Percentiles rank a stretch among this genome's conserved stretches.
These are phyloP conservation scores for Dasysyrphus albostriatus DNA, from an alignment of 2,888 invertebrate genomes.

Conservation along the genomic window DNA sequence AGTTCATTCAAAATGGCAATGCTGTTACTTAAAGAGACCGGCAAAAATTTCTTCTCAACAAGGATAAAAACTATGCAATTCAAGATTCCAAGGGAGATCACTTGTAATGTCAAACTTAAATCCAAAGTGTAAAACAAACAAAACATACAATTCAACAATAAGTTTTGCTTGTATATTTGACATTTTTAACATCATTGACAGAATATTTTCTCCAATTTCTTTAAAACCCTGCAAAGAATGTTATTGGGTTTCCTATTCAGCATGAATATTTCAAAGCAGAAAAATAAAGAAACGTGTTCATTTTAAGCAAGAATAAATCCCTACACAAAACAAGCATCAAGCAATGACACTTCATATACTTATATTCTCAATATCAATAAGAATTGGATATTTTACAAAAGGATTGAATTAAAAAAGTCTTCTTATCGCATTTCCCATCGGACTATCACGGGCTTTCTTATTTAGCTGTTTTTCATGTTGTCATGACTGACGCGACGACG, in stretches of 20 bases:
- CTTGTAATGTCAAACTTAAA: neutral
- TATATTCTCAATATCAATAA: slow-evolving; percentile 25
- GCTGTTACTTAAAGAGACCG: too few relatives aligned
- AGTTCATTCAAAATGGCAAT: too few relatives aligned
- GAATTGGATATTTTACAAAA: slow-evolving; percentile 51
- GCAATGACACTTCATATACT: slow-evolving; percentile 36
- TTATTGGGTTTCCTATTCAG: slow-evolving; percentile 48
- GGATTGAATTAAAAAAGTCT: slow-evolving; percentile 44
- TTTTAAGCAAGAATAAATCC: neutral
- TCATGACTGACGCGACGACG: neutral
- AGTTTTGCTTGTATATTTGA: slow-evolving; percentile 28
- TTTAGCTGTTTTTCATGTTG: neutral
- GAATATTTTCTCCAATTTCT: slow-evolving; percentile 5
- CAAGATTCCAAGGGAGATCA: neutral
- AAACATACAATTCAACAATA: neutral
- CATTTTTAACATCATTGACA: slow-evolving; percentile 49
- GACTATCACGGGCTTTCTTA: slow-evolving; percentile 21
- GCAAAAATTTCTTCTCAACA: neutral
- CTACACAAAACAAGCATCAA: slow-evolving; percentile 13
- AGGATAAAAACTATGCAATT: neutral
- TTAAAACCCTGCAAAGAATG: slow-evolving; percentile 30
- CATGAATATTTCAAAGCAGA: neutral
- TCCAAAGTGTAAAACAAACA: slow-evolving; percentile 1
- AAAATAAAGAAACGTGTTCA: slow-evolving; percentile 3
- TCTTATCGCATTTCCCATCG: neutral